phyloP scores from a whole-genome alignment of 1,140 invertebrate species.

The Trachymyrmex cornetzi region DNA sequence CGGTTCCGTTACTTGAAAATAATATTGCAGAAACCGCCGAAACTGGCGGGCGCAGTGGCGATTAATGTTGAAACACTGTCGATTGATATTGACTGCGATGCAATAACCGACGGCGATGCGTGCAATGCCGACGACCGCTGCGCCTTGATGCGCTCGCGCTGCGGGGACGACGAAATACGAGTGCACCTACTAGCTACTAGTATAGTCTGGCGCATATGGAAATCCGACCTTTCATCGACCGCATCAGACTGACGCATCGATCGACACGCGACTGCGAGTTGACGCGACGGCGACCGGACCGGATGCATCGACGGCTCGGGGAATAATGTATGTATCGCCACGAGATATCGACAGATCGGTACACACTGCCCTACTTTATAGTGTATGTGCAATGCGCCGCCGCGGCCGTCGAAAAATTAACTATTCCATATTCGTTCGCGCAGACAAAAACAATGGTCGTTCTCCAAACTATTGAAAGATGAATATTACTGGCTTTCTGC shows the following conservation, averaged over 20 bases:
- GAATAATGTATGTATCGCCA: slow-evolving; percentile 67
- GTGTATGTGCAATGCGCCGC: too few species aligned
- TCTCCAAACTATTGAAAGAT: slow-evolving; percentile 56
- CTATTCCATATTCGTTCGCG: slow-evolving; percentile 70
- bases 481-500: not conserved
- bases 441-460: slow-evolving; percentile 40
- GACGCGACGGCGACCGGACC: not conserved
- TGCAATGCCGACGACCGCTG: slow-evolving; percentile 5
- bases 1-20: slow-evolving; percentile 47
- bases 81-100: slow-evolving; percentile 59
- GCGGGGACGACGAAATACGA: slow-evolving; percentile 52
- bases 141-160: slow-evolving; percentile 41
- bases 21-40: slow-evolving; percentile 32
- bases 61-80: slow-evolving; percentile 61
- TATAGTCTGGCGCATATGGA: slow-evolving; percentile 65
- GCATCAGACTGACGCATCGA: slow-evolving; percentile 65
- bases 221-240: slow-evolving; percentile 75
- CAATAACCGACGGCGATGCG: slow-evolving; percentile 51
- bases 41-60: not conserved
- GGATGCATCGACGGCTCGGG: not conserved
- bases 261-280: slow-evolving; percentile 39
- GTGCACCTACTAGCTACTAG: slow-evolving; percentile 56
- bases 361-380: too few species aligned
- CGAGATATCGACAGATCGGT: too few species aligned
- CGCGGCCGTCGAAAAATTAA: too few species aligned